Conservation (phyloP, 2,888 invertebrate species). For the Heliconius aoede region DNA sequence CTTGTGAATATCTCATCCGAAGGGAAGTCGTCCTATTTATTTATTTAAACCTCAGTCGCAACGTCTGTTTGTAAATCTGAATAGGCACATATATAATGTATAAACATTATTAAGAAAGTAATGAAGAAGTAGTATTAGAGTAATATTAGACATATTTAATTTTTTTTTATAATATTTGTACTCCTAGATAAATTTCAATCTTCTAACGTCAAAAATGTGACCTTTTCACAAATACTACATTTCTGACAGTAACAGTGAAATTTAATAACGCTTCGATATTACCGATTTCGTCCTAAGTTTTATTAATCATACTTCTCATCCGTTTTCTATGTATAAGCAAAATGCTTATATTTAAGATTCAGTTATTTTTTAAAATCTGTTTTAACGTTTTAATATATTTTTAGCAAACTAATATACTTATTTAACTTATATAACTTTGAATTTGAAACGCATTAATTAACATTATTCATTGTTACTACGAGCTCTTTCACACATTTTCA, state of each 20-base stretch:
- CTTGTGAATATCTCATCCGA: neutral
- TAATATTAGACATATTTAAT: too few relatives aligned
- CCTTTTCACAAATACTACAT: neutral
- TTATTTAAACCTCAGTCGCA: neutral
- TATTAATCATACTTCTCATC: neutral
- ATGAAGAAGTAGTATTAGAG: neutral
- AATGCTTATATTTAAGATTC: too few relatives aligned
- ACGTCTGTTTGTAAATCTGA: conserved; percentile 1
- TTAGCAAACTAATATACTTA: neutral
- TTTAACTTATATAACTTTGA: neutral
- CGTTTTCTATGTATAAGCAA: neutral
- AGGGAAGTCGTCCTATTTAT: conserved; percentile 6
- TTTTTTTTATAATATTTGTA: neutral
- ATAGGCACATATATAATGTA: neutral
- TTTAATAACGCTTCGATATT: neutral
- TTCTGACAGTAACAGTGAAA: neutral
- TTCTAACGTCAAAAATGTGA: neutral
- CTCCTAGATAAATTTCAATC: neutral
- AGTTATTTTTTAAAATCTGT: too few relatives aligned
- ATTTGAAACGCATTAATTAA: neutral
- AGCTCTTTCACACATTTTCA: conserved; percentile 2
- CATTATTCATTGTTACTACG: neutral
- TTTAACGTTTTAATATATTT: neutral
- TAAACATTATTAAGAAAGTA: neutral
- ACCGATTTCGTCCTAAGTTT: neutral